Evolutionary conservation across 2,797 vertebrate species (phyloP).

Genomic region (Trachops cirrhosus): DNA sequence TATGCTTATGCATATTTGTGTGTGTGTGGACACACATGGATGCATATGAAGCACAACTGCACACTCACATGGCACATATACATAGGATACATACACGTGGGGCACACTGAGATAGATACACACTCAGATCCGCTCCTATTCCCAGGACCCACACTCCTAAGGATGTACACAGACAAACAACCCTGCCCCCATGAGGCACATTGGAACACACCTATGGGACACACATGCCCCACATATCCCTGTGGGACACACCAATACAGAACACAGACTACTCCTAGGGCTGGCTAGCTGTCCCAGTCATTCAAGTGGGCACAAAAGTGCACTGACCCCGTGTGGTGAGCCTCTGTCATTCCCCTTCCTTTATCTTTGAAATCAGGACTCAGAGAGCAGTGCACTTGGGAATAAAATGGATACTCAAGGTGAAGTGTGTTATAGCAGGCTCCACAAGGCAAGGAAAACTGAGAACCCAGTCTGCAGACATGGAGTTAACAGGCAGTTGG

Average conservation of each 20-base stretch:
- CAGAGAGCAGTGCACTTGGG: neutral
- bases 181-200: neutral
- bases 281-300: neutral
- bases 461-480: neutral
- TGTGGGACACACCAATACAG: neutral
- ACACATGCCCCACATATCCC: neutral
- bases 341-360: neutral
- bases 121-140: neutral
- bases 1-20: neutral
- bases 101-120: neutral
- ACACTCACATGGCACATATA: neutral
- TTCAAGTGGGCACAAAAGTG: neutral
- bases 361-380: conserved; percentile 12
- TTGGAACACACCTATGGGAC: conserved; percentile 8
- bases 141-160: neutral
- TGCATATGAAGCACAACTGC: neutral
- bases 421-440: neutral
- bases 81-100: neutral
- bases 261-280: neutral
- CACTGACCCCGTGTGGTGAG: neutral
- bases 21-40: neutral
- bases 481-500: conserved; percentile 12
- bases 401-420: conserved; percentile 23
- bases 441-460: conserved; percentile 8
- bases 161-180: neutral